Evolutionary conservation across 2,113 vertebrate species (phyloP), one percentile per base, ranked within the genome.

Genomic region (Hiodon tergisus): DNA sequence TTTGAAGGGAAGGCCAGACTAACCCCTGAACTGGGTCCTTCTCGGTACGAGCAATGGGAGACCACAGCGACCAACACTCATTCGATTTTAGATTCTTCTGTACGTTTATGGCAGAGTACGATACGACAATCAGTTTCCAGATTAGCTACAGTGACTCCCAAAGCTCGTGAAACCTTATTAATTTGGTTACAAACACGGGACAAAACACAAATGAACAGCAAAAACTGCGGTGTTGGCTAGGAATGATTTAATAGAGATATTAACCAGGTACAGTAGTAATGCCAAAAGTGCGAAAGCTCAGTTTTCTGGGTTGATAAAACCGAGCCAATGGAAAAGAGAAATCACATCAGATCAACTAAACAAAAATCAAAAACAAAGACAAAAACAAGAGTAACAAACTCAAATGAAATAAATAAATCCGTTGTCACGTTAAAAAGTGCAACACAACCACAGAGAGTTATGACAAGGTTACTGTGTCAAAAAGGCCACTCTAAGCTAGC

Each of bases 181-280:
- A 8, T 48, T 9, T 5, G 13, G 47, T 13, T 31, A 9, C 55
- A 16, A 51, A 17, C 5, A 51, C 46, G 48, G 59, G n/a, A n/a
- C 4, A 52, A 58, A 6, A 46, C 63, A 68, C 5, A 3, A 52
- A 46, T 10, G 16, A 8, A 70, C 6, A 3, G 7, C 47, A 47
- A 47, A 5, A 67, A 4, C 1, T 10, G n/a, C 3, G 9, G 31
- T 14, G 77, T 83, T 85, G 79, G 81, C 31, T 86, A 85, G 82
- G 88, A 90, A 89, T 79, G 75, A 66, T 91, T 85, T 91, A 90
- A 87, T 91, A 79, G 81, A 86, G 77, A 87, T 63, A 6, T 53
- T 52, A 31, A 31, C 51, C 48, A 70, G 48, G 51, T 71, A 66
- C 60, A 71, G 54, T n/a, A 54, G 59, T 70, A 67, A 50, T 57